A percentile compares a stretch with the other conserved stretches of the same genome.
phyloP scores from a whole-genome alignment of 2,888 invertebrate species.

The Muscina levida region DNA sequence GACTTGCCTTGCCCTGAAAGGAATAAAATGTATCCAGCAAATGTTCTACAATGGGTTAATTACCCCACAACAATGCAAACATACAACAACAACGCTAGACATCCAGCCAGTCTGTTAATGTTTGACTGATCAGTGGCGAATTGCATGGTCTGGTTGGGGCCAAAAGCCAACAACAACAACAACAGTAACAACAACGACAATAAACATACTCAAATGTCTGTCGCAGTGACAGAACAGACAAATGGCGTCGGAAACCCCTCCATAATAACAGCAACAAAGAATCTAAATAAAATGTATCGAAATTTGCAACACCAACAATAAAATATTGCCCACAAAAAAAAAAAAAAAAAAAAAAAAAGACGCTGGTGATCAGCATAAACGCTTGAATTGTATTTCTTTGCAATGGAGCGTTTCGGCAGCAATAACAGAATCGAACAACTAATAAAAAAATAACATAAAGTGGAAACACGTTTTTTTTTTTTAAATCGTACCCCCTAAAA shows the following conservation, averaged over 20 bases:
- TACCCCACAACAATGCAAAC: conserved; percentile 6
- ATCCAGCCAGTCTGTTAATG: conserved; percentile 29
- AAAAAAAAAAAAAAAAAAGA: conserved; percentile 52
- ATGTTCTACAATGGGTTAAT: conserved; percentile 10
- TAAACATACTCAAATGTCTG: conserved; percentile 28
- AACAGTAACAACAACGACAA: conserved; percentile 23
- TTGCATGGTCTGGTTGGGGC: conserved; percentile 27
- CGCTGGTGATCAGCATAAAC: conserved; percentile 47
- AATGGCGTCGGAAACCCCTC: conserved; percentile 30
- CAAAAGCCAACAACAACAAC: conserved; percentile 1
- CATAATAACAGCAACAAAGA: background rate
- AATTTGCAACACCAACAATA: conserved; percentile 28
- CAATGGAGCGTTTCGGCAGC: conserved; percentile 52
- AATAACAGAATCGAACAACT: conserved; percentile 39
- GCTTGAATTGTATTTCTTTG: conserved; percentile 52
- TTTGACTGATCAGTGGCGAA: conserved; percentile 36
- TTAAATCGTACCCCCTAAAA: background rate
- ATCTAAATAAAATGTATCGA: conserved; percentile 11
- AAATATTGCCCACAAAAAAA: conserved; percentile 26
- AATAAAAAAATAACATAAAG: conserved; percentile 20
- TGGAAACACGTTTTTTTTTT: conserved; percentile 25
- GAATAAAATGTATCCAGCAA: too few species aligned
- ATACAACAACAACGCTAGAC: conserved; percentile 14
- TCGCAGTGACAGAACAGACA: conserved; percentile 15
- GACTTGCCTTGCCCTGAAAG: too few species aligned